Conservation (phyloP, 2,797 vertebrate genomes). For the Sebastes matsubarae region DNA sequence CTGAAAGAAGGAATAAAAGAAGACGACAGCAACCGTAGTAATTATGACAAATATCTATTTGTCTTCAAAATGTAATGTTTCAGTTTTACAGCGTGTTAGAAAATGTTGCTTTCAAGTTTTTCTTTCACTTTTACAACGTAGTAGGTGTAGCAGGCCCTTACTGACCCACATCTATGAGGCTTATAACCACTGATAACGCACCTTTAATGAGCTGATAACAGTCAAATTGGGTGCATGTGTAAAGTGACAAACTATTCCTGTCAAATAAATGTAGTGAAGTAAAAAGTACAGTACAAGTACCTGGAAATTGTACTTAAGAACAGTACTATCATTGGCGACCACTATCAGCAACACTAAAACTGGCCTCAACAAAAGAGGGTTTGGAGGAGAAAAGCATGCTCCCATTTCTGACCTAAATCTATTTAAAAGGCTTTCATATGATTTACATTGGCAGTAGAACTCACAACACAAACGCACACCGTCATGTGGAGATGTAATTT, state of each 20-base stretch:
- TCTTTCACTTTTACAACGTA: too few species aligned
- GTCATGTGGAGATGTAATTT: constrained; percentile 63
- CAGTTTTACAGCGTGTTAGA: too few species aligned
- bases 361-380: neutral
- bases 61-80: too few species aligned
- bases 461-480: neutral
- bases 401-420: neutral
- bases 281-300: neutral
- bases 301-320: neutral
- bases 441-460: constrained; percentile 10
- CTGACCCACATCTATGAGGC: too few species aligned
- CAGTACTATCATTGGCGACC: neutral
- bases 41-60: too few species aligned
- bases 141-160: too few species aligned
- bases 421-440: neutral
- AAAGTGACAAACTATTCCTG: neutral
- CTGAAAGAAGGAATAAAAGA: too few species aligned
- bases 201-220: too few species aligned
- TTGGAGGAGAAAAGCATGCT: neutral
- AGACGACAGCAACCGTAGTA: too few species aligned
- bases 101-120: too few species aligned
- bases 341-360: neutral
- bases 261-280: neutral
- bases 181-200: too few species aligned
- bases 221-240: neutral